A percentile compares a stretch with the other conserved stretches of the same genome.
phyloP scores from a whole-genome alignment of 2,113 vertebrate species.

The Crotophaga sulcirostris region DNA sequence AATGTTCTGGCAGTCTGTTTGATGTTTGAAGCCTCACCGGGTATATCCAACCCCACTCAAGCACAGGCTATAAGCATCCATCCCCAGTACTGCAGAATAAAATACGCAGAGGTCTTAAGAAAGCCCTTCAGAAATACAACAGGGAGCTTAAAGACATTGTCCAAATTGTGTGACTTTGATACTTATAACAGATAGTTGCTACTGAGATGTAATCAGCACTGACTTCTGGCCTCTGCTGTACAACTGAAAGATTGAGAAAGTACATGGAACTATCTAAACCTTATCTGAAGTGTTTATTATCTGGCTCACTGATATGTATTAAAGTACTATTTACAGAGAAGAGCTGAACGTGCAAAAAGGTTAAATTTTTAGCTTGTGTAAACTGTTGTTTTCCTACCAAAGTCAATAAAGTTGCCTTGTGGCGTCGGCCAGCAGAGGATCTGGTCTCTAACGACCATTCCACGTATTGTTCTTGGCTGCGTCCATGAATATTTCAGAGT shows the following conservation, averaged over 20 bases:
- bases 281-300: constrained; percentile 4
- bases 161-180: background rate
- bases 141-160: background rate
- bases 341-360: background rate
- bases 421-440: background rate
- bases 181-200: background rate
- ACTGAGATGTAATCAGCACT: background rate
- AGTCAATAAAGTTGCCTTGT: background rate
- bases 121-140: background rate
- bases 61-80: background rate
- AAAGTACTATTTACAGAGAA: background rate
- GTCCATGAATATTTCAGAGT: background rate
- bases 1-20: background rate
- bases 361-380: background rate
- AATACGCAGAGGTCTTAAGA: background rate
- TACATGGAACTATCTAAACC: background rate
- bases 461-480: constrained; percentile 30
- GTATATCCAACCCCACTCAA: background rate
- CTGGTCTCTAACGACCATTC: background rate
- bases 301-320: background rate
- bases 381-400: constrained; percentile 19
- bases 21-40: background rate
- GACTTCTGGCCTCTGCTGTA: background rate
- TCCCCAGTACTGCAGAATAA: background rate
- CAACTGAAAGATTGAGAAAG: background rate